A percentile compares a stretch with the other conserved stretches of the same genome.
Conservation (phyloP, 2,797 vertebrate species). For the Syndactyla subalaris region DNA sequence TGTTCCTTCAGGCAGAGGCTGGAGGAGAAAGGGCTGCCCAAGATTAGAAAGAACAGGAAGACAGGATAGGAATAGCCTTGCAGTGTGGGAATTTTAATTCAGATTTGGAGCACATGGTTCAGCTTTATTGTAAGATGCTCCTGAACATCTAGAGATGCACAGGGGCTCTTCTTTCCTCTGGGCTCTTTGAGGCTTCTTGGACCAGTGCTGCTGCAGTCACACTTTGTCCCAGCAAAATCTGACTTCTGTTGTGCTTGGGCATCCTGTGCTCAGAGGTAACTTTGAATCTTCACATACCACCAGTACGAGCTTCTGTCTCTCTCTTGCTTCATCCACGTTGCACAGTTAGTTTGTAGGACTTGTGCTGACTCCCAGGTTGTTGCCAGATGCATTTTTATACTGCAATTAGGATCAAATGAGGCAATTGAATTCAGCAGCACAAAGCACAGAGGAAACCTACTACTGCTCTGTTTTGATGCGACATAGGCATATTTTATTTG, state of each 20-base stretch:
- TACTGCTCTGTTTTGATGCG: background rate
- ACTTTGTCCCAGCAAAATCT: background rate
- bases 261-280: background rate
- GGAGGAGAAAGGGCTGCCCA: background rate
- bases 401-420: background rate
- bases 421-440: background rate
- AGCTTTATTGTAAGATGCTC: background rate
- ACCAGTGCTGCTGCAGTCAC: background rate
- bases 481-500: background rate
- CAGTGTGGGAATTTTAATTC: background rate
- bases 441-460: background rate
- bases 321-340: fast-evolving
- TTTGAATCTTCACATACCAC: background rate
- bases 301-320: background rate
- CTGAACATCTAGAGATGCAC: background rate
- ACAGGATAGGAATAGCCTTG: background rate
- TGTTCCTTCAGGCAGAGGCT: background rate
- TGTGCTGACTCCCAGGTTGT: background rate
- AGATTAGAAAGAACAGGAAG: background rate
- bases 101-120: background rate
- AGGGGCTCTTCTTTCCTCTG: background rate
- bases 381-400: background rate
- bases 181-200: background rate
- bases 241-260: background rate
- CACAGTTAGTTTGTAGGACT: background rate